Base-by-base conservation (phyloP, 2,888 invertebrate genomes). In the Xestia sexstrigata region DNA sequence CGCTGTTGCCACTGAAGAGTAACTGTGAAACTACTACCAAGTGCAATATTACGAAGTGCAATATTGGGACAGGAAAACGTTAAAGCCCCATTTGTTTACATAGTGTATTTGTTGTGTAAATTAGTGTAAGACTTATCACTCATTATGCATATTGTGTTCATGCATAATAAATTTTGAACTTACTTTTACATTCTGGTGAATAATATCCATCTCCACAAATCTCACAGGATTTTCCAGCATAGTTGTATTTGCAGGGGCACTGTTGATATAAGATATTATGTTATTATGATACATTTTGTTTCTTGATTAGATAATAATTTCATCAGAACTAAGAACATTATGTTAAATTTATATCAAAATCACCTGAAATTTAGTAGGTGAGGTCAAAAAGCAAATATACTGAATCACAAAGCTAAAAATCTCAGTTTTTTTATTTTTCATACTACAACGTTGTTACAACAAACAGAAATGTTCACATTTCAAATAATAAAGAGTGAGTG, bases 241-340 rank as follows among this genome's bases (percentile, higher is more conserved):
- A 99, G 93, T 99, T 99, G 60, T 97, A 97, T 94, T 99, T 98
- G 95, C 99, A 99, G 0, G 98, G 98, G 91, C 99, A 99, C 94
- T 98, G 97, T 0, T 83, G 87, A 81, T 78, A 81, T 75, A 66
- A n/a, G 63, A 66, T n/a, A 58, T 35, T 23, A 42, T 26, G n/a
- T 42, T 65, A 65, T 17, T 23, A 63, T 23, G 39, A 13, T 6
- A 39, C 6, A 39, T 20, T 9, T 62, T 11, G 2, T 23, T 35
- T 35, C 26, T 9, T 11, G 4, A 9, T 20, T 9, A 60, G 9
- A 9, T 9, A 20, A 60, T 60, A 30, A 60, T 60, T 30, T 60
- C 7, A 9, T 30, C 17, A 8, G 7, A 8, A 30, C n/a, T 30
- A 7, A 15, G 2, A 58, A 26, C n/a, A 26, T 15, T 26, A 9